Percentiles rank a stretch among this genome's conserved stretches.
phyloP scores from a whole-genome alignment of 2,888 invertebrate species.

The Lamproptera curius region DNA sequence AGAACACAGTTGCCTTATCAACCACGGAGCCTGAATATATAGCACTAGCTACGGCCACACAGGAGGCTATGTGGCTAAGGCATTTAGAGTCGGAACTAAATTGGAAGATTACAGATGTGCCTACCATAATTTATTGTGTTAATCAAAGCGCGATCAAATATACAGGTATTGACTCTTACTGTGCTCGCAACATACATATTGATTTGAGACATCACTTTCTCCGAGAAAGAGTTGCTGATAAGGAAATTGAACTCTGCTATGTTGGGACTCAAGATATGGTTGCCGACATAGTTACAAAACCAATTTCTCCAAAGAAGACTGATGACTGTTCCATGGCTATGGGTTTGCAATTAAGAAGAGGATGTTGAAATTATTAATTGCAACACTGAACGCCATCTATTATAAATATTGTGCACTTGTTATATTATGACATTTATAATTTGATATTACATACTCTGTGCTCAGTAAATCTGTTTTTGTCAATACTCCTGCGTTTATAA shows the following conservation, averaged over 20 bases:
- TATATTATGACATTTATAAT: too few species aligned
- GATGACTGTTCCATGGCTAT: slow-evolving; percentile 10
- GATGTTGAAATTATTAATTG: slow-evolving; percentile 10
- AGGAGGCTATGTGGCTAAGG: slow-evolving; percentile 25
- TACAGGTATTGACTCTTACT: slow-evolving; percentile 11
- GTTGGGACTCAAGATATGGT: slow-evolving; percentile 19
- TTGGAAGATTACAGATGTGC: neutral
- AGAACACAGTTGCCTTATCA: slow-evolving; percentile 27
- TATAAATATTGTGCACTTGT: too few species aligned
- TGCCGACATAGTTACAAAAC: slow-evolving; percentile 25
- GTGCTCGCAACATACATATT: slow-evolving; percentile 16
- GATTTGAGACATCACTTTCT: slow-evolving; percentile 10
- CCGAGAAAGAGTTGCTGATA: slow-evolving; percentile 18
- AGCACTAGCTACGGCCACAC: slow-evolving; percentile 23
- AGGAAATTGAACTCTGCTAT: neutral
- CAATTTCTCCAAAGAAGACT: slow-evolving; percentile 8
- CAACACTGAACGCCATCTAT: too few species aligned
- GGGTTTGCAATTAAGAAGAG: slow-evolving; percentile 24
- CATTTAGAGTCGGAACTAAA: slow-evolving; percentile 23
- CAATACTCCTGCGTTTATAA: too few species aligned
- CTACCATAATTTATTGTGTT: slow-evolving; percentile 16
- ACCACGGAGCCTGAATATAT: slow-evolving; percentile 30
- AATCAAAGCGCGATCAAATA: slow-evolving; percentile 14
- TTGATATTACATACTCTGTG: too few species aligned
- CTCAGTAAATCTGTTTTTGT: too few species aligned